These are phyloP conservation scores for Hydrotaea cyrtoneurina DNA, from an alignment of 2,888 invertebrate genomes.

Conservation along the genomic window DNA sequence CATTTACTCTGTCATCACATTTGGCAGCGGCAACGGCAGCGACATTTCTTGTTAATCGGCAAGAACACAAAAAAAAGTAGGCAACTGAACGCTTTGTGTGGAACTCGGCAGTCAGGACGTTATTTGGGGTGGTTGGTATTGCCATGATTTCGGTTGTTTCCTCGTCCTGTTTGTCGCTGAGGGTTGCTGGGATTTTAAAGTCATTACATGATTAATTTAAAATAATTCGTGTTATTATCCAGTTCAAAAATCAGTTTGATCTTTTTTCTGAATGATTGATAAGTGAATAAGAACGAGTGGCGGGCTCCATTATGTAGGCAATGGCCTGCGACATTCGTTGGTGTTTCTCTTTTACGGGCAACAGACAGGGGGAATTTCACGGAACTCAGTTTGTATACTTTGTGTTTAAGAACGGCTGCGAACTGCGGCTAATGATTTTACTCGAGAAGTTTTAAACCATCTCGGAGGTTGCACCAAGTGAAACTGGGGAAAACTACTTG, in stretches of 20 bases:
- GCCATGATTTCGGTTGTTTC: background rate
- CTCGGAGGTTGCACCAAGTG: no score
- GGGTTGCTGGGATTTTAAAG: constrained; percentile 31
- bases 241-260: constrained; percentile 15
- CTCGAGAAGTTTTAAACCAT: no score
- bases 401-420: no score
- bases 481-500: no score
- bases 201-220: constrained; percentile 51
- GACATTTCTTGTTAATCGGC: constrained; percentile 21
- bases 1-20: constrained; percentile 31
- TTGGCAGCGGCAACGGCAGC: background rate
- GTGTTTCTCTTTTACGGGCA: no score
- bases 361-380: no score
- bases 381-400: no score
- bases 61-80: background rate
- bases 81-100: background rate
- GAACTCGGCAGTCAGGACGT: no score
- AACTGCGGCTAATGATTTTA: no score
- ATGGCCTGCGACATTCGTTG: no score
- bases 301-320: no score
- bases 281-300: background rate
- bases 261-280: constrained; percentile 46
- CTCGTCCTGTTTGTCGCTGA: background rate
- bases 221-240: constrained; percentile 17
- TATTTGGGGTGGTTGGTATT: background rate